Conservation (phyloP, 2,888 invertebrate species). For the Drosophila prostipennis region DNA sequence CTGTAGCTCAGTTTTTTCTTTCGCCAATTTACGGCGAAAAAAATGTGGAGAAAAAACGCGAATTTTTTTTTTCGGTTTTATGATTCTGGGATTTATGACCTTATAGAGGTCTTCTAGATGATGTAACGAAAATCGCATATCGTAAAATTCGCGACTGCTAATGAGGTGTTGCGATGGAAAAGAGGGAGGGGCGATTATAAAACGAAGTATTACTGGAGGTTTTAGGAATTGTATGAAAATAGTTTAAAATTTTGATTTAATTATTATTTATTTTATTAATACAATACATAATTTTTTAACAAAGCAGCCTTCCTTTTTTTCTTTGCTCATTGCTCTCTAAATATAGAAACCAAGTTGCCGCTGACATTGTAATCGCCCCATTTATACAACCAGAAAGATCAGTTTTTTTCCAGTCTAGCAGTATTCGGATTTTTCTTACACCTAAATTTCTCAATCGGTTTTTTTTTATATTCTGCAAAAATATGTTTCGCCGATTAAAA, state of each 20-base stretch:
- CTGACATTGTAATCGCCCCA: neutral
- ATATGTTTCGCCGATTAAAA: neutral
- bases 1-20: slow-evolving; percentile 26
- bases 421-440: neutral
- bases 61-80: slow-evolving; percentile 2
- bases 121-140: slow-evolving; percentile 15
- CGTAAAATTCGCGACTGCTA: slow-evolving; percentile 23
- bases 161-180: slow-evolving; percentile 8
- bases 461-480: neutral
- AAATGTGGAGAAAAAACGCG: neutral
- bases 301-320: too few species aligned
- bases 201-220: neutral
- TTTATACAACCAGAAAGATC: neutral
- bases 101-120: slow-evolving; percentile 4
- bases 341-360: neutral
- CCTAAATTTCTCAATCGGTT: neutral
- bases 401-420: neutral
- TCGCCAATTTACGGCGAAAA: neutral
- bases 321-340: neutral
- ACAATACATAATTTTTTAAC: too few species aligned
- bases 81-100: slow-evolving; percentile 15
- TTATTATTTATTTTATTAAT: too few species aligned
- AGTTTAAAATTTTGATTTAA: too few species aligned
- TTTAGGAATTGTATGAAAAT: neutral
- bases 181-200: neutral